Evolutionary conservation across 2,113 vertebrate genomes (phyloP).

Genomic region (Pongo pygmaeus): DNA sequence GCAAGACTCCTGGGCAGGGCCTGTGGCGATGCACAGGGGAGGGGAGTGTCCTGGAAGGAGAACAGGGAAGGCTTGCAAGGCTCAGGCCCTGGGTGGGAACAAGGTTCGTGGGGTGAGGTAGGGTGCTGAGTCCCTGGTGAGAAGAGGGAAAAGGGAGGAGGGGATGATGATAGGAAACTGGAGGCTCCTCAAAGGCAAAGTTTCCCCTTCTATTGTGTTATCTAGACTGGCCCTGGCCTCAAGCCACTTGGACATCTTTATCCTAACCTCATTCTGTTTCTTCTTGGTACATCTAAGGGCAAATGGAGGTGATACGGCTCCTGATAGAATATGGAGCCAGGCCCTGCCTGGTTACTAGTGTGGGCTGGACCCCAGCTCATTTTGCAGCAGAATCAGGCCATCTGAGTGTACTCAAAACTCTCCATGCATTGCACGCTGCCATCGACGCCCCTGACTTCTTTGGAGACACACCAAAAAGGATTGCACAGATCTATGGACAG

Average conservation of each 20-base stretch:
- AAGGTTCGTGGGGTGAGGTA: not conserved
- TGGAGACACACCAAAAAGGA: slow-evolving; percentile 89
- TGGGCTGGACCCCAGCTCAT: slow-evolving; percentile 92
- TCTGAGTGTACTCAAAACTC: slow-evolving; percentile 86
- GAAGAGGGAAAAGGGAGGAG: not conserved
- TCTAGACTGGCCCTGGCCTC: not conserved
- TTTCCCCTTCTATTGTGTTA: not conserved
- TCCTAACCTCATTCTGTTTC: not conserved
- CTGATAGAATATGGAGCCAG: slow-evolving; percentile 89
- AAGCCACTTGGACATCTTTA: not conserved
- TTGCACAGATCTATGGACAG: slow-evolving; percentile 93
- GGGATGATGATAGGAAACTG: no score
- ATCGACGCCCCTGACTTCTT: slow-evolving; percentile 88
- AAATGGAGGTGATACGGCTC: slow-evolving; percentile 84
- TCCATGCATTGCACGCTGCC: slow-evolving; percentile 88
- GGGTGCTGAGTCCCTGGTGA: not conserved
- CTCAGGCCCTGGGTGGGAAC: no score
- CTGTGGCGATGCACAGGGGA: not conserved
- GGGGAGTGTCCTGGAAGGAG: not conserved
- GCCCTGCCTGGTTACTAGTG: slow-evolving; percentile 86
- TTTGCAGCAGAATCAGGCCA: slow-evolving; percentile 90
- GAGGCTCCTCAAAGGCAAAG: not conserved
- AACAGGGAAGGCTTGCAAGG: not conserved
- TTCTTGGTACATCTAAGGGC: slow-evolving; percentile 81
- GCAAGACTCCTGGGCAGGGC: not conserved